Percentiles rank a stretch among this genome's conserved stretches.
Conservation (phyloP, 2,888 invertebrate species). For the Phanerotoma sp. region DNA sequence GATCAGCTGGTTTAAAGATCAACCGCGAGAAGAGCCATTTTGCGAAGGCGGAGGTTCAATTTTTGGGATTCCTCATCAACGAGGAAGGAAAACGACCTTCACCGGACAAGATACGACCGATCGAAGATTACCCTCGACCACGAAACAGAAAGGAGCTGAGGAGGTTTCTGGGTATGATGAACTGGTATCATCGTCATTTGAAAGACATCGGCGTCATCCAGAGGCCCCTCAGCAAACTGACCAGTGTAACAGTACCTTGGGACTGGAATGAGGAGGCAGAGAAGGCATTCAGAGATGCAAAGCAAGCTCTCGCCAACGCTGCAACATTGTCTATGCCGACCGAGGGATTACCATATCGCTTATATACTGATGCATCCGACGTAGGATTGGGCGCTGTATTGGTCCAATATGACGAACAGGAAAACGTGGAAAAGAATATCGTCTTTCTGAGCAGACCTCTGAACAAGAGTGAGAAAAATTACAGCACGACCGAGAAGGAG, state of each 20-base stretch:
- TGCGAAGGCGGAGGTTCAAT: too few species aligned
- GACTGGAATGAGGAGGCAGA: not conserved
- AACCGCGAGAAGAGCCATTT: too few species aligned
- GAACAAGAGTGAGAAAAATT: not conserved
- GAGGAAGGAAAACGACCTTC: not conserved
- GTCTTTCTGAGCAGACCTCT: not conserved
- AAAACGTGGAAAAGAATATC: not conserved
- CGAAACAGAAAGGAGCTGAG: slow-evolving; percentile 3
- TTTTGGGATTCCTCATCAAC: slow-evolving; percentile 10
- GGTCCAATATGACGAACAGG: not conserved
- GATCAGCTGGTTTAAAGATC: too few species aligned
- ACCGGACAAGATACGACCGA: slow-evolving; percentile 1
- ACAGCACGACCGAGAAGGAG: not conserved
- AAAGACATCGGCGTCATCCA: not conserved
- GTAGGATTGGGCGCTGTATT: not conserved
- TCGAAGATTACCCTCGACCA: slow-evolving; percentile 6
- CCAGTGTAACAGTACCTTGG: not conserved
- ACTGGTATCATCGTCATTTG: slow-evolving; percentile 15
- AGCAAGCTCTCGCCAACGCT: not conserved
- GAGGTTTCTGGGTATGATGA: slow-evolving; percentile 4
- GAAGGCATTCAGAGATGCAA: not conserved
- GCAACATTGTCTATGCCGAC: not conserved
- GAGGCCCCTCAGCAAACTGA: not conserved
- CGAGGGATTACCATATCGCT: not conserved
- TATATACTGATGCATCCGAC: not conserved